Percentiles rank a stretch among this genome's conserved stretches.
Conservation (phyloP, 2,113 vertebrate species). For the Redunca redunca region DNA sequence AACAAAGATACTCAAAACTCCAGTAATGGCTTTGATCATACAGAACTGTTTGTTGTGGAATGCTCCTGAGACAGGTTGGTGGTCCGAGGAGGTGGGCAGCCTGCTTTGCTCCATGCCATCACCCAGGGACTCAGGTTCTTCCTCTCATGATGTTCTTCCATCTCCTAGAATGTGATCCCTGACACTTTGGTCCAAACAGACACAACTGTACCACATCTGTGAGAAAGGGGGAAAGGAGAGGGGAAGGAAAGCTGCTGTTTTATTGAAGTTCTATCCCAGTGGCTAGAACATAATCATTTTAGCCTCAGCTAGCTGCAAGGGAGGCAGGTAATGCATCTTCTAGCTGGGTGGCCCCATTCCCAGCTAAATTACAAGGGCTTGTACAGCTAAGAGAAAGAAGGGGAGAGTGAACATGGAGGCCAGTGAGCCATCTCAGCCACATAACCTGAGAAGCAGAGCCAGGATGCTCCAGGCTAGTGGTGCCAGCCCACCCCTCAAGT, state of each 20-base stretch:
- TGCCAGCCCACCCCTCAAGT: background rate
- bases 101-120: background rate
- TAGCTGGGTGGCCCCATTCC: background rate
- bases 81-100: fast-evolving
- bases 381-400: background rate
- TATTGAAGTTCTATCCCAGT: background rate
- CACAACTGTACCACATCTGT: background rate
- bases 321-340: background rate
- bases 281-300: background rate
- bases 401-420: background rate
- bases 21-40: background rate
- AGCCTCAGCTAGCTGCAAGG: background rate
- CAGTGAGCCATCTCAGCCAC: background rate
- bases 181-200: background rate
- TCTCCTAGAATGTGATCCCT: background rate
- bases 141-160: background rate
- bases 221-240: background rate
- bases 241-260: background rate
- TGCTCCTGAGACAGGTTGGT: background rate
- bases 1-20: background rate
- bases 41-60: background rate
- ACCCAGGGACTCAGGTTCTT: background rate
- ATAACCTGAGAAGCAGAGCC: background rate
- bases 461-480: too few relatives aligned
- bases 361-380: background rate